Percentiles rank a stretch among this genome's conserved stretches.
Conservation (phyloP, 1,140 invertebrate species). For the Apis cerana region DNA sequence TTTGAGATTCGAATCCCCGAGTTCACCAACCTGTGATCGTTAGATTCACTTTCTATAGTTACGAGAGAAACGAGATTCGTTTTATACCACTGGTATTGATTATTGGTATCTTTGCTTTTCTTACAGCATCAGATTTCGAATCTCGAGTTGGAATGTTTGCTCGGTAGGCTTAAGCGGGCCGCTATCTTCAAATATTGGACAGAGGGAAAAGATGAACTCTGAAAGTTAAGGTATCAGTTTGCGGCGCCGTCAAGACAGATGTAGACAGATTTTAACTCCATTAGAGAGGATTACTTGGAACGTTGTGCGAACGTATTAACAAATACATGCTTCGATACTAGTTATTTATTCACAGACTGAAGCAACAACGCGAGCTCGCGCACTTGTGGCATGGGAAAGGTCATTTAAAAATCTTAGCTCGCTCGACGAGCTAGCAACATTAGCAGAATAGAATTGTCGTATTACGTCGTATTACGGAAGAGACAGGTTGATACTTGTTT, state of each 20-base stretch:
- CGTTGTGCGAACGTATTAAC: slow-evolving; percentile 9
- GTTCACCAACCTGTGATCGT: not conserved
- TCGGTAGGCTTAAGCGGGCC: not conserved
- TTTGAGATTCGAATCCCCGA: not conserved
- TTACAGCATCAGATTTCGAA: not conserved
- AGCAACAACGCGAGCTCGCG: slow-evolving; percentile 53
- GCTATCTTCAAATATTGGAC: not conserved
- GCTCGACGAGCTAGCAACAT: slow-evolving; percentile 27
- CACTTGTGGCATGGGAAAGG: slow-evolving; percentile 71
- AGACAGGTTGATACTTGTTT: slow-evolving; percentile 2
- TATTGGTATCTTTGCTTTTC: not conserved
- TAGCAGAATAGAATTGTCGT: slow-evolving; percentile 57
- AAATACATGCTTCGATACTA: slow-evolving; percentile 10
- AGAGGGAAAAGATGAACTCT: no score
- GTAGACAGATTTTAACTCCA: no score
- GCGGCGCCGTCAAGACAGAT: not conserved
- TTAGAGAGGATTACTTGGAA: not conserved
- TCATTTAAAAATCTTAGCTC: slow-evolving; percentile 68
- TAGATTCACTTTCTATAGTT: slow-evolving; percentile 11
- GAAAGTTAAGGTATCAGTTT: not conserved
- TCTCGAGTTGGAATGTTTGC: not conserved
- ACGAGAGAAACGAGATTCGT: not conserved
- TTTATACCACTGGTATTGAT: not conserved
- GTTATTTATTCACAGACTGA: slow-evolving; percentile 58
- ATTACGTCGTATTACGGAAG: slow-evolving; percentile 33